Conservation (phyloP, 2,888 invertebrate species). For the Euzophera pinguis region DNA sequence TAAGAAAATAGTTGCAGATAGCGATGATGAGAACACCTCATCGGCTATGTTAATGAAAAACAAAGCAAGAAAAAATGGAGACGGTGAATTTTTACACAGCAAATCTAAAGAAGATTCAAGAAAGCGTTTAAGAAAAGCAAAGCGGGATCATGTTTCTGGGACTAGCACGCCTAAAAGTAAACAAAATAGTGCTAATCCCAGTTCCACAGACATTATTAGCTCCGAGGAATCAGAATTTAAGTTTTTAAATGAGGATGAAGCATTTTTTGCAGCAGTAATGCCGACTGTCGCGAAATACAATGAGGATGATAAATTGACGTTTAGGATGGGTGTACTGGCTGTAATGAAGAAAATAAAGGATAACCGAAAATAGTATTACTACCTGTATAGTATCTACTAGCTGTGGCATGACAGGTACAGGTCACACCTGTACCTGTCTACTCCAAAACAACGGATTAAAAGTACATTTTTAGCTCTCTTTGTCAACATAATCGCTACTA, state of each 20-base stretch:
- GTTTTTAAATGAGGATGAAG: conserved; percentile 72
- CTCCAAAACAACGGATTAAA: no score
- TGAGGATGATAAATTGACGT: conserved; percentile 64
- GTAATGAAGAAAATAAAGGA: conserved; percentile 64
- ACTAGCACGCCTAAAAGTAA: background rate
- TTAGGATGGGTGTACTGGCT: conserved; percentile 61
- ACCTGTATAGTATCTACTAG: no score
- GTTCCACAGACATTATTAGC: background rate
- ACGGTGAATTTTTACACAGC: no score
- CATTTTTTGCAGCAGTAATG: conserved; percentile 66
- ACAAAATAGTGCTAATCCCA: background rate
- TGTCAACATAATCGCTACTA: no score
- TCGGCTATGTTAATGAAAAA: background rate
- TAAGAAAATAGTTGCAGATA: background rate
- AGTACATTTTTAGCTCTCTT: no score
- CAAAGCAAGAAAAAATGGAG: no score
- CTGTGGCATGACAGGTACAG: no score
- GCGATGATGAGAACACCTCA: background rate
- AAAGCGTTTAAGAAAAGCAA: background rate
- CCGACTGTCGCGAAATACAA: conserved; percentile 63
- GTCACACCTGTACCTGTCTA: no score
- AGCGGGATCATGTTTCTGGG: background rate
- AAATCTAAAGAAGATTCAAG: no score
- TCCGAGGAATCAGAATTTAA: background rate
- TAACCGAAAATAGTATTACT: conserved; percentile 31